Conservation (phyloP, 2,113 vertebrate genomes). For the Cochlearius cochlearius region DNA sequence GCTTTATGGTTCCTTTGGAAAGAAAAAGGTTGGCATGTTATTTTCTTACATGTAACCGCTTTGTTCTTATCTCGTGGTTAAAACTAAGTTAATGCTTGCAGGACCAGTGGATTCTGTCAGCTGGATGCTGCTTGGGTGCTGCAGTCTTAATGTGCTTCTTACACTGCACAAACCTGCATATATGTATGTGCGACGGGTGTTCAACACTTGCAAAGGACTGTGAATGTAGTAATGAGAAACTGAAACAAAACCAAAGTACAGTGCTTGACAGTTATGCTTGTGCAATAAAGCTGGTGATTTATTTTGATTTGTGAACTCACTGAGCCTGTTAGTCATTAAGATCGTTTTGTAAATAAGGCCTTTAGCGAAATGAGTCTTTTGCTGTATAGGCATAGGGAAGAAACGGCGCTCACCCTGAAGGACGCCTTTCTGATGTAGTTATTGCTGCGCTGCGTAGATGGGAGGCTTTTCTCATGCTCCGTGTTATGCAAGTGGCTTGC, state of each 20-base stretch:
- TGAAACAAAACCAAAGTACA: neutral
- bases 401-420: neutral
- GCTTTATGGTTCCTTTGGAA: neutral
- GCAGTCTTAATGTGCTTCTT: neutral
- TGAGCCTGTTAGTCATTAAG: neutral
- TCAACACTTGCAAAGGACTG: neutral
- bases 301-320: conserved; percentile 22
- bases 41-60: neutral
- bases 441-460: neutral
- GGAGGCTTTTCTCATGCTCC: neutral
- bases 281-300: conserved; percentile 11
- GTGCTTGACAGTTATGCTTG: neutral
- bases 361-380: neutral
- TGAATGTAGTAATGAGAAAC: neutral
- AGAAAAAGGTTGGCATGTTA: neutral
- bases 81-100: neutral
- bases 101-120: neutral
- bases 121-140: neutral
- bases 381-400: neutral
- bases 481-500: neutral
- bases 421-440: neutral
- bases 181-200: fast-evolving
- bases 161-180: neutral
- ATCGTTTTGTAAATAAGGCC: neutral
- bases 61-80: neutral